These are phyloP conservation scores for Neosilurus mollespiculum DNA, from an alignment of 2,797 vertebrate species.

Conservation along the genomic window DNA sequence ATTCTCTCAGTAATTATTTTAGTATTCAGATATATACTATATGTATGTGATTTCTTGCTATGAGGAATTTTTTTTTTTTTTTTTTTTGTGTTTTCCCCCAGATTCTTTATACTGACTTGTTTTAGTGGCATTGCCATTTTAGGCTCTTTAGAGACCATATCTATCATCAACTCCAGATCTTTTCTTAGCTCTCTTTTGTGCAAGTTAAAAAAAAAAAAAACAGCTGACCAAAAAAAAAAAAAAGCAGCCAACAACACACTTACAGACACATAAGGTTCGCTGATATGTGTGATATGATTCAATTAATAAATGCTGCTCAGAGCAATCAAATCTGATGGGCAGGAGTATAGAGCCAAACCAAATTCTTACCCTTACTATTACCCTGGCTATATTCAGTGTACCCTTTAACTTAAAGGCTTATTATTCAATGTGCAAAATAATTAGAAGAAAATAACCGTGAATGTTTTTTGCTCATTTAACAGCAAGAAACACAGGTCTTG, in stretches of 20 bases:
- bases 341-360: background rate
- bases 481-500: background rate
- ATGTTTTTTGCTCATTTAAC: background rate
- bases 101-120: background rate
- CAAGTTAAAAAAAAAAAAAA: background rate
- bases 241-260: background rate
- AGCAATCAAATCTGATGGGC: background rate
- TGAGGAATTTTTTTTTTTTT: background rate
- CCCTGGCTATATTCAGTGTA: background rate
- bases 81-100: background rate
- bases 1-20: background rate
- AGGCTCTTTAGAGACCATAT: background rate
- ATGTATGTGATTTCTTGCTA: background rate
- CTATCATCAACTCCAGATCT: background rate
- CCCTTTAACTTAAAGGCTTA: background rate
- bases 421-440: background rate
- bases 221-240: background rate
- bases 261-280: background rate
- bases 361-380: background rate
- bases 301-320: background rate
- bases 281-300: background rate
- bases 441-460: background rate
- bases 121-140: background rate
- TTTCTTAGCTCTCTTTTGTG: background rate
- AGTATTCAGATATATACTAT: background rate